Percentiles rank a stretch among this genome's conserved stretches.
Conservation (phyloP, 2,888 invertebrate genomes). For the Steromphala cineraria region DNA sequence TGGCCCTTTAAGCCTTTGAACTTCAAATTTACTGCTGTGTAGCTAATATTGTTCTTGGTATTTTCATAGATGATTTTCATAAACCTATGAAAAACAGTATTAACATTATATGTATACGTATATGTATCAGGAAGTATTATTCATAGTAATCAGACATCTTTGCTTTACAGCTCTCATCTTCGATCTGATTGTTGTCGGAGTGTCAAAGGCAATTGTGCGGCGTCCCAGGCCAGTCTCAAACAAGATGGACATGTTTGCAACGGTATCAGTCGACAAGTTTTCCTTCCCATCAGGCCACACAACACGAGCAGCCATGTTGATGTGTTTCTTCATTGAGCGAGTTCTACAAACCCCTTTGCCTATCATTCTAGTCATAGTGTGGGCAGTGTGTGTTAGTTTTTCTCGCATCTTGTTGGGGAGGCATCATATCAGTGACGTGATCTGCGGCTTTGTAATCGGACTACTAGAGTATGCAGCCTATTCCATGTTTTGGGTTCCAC, state of each 20-base stretch:
- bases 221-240: slow-evolving; percentile 85
- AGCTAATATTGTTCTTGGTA: neutral
- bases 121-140: neutral
- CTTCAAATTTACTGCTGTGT: too few species aligned
- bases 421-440: slow-evolving; percentile 91
- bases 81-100: too few species aligned
- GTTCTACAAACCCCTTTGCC: slow-evolving; percentile 17
- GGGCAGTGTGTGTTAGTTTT: slow-evolving; percentile 85
- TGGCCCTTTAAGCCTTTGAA: too few species aligned
- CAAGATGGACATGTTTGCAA: slow-evolving; percentile 82
- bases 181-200: slow-evolving; percentile 86
- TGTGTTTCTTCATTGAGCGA: slow-evolving; percentile 80
- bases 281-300: slow-evolving; percentile 97
- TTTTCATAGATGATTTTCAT: neutral
- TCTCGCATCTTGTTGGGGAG: slow-evolving; percentile 89
- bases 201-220: slow-evolving; percentile 86
- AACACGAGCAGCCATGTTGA: slow-evolving; percentile 86
- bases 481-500: slow-evolving; percentile 53
- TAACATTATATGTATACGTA: too few species aligned
- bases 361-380: slow-evolving; percentile 80
- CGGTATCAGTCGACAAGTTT: slow-evolving; percentile 86
- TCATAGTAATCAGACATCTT: slow-evolving; percentile 9
- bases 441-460: slow-evolving; percentile 86
- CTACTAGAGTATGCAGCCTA: slow-evolving; percentile 57
- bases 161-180: slow-evolving; percentile 84